Conservation (phyloP, 2,113 vertebrate genomes). For the Tonatia bakeri region DNA sequence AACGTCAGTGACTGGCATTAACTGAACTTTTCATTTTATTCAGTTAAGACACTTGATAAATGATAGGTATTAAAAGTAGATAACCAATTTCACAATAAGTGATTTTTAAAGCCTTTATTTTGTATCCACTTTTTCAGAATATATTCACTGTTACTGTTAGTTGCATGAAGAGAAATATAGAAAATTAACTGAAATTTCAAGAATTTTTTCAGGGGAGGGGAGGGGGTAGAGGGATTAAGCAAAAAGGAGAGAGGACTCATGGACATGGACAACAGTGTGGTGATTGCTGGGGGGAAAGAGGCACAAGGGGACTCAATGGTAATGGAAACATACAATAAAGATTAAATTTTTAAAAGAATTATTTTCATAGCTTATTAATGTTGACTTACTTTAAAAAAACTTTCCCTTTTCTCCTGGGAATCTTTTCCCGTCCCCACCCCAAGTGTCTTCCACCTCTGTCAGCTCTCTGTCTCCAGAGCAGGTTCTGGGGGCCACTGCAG, state of each 20-base stretch:
- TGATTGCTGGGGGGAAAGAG: too few relatives aligned
- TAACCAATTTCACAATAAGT: slow-evolving; percentile 34
- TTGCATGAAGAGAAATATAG: not conserved
- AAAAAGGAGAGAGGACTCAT: too few relatives aligned
- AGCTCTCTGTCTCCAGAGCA: not conserved
- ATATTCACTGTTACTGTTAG: not conserved
- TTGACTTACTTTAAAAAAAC: not conserved
- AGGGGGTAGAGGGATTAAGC: too few relatives aligned
- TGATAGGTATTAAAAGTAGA: slow-evolving; percentile 46
- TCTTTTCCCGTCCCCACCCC: not conserved
- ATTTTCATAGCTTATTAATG: not conserved
- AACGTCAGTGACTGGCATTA: slow-evolving; percentile 51
- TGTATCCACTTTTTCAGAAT: not conserved
- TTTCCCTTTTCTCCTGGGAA: not conserved
- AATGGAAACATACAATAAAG: too few relatives aligned
- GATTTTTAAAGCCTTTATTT: slow-evolving; percentile 30
- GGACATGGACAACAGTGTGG: too few relatives aligned
- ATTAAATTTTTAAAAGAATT: not conserved
- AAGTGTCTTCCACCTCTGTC: not conserved
- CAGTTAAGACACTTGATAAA: slow-evolving; percentile 53
- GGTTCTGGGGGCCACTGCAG: not conserved
- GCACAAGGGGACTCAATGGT: too few relatives aligned
- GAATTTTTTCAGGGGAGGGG: not conserved
- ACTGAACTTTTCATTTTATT: slow-evolving; percentile 55
- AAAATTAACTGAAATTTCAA: slow-evolving; percentile 3